Evolutionary conservation across 2,113 vertebrate species (phyloP), one percentile per base, ranked within the genome.

Genomic region (Ictidomys tridecemlineatus): DNA sequence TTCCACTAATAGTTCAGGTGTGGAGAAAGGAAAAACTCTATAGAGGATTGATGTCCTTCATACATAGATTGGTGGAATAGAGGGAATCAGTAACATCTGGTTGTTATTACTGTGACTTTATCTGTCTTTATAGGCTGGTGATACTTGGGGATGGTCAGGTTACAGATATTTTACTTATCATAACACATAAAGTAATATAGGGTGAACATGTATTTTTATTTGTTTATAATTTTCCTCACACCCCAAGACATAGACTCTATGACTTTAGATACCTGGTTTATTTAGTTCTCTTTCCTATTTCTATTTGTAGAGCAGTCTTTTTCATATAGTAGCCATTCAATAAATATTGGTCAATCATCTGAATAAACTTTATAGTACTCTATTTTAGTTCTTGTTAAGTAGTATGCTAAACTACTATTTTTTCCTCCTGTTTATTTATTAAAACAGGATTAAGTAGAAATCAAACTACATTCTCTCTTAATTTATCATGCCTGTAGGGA

Each of bases 391-490:
- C 63, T 95, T 30, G 5, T 91, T 69, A 72, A 95, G 61, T 67
- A 78, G 4, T 73, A 32, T 91, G 72, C 42, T 73, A 79, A 93
- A 48, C 37, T 45, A 34, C 42, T 37, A 9, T 12, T 45, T 65
- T 91, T 82, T 53, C 37, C 17, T 16, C 56, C 20, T 48, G 76
- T 96, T 96, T 91, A 90, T 39, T 95, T 96, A 92, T 67, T 6
- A 67, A 94, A 96, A 82, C 72, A 92, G 34, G 94, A 79, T 89
- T 90, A 96, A 85, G n/a, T 93, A 70, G 45, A 78, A 96, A 82
- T 89, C 34, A 90, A 80, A 26, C 51, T 92, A 79, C 34, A 82
- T 78, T 76, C 32, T 95, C 53, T 70, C 56, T 51, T 80, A 73
- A 84, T 93, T 85, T 74, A 88, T 83, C 48, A 69, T 91, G 83